Conservation (phyloP, 1,140 invertebrate species). For the Drosophila gunungcola region DNA sequence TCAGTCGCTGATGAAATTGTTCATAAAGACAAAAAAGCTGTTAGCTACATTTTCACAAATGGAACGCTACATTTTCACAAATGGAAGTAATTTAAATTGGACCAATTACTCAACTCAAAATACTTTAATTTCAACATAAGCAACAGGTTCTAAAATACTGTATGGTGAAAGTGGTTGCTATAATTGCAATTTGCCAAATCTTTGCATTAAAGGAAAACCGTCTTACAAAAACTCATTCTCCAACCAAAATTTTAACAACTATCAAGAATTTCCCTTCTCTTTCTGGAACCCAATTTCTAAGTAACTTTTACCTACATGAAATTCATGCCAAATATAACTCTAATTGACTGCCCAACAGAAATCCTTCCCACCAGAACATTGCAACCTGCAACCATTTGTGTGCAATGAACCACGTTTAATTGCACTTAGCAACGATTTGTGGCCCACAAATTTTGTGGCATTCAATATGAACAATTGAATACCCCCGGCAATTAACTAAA, state of each 20-base stretch:
- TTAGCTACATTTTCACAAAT: too few species aligned
- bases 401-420: not conserved
- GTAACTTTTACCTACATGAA: not conserved
- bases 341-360: slow-evolving; percentile 51
- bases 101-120: too few species aligned
- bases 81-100: too few species aligned
- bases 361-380: not conserved
- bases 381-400: not conserved
- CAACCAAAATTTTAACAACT: not conserved
- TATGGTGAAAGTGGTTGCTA: too few species aligned
- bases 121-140: too few species aligned
- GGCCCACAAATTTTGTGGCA: slow-evolving; percentile 1
- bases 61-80: too few species aligned
- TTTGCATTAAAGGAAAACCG: too few species aligned
- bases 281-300: not conserved
- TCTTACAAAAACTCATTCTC: too few species aligned
- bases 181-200: too few species aligned
- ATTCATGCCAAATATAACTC: not conserved
- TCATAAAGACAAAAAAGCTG: too few species aligned
- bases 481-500: not conserved
- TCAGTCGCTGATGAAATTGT: too few species aligned
- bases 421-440: slow-evolving; percentile 5
- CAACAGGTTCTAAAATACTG: too few species aligned
- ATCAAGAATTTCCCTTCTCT: not conserved
- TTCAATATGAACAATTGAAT: not conserved